Evolutionary conservation across 2,113 vertebrate species (phyloP).

Genomic region (Entelurus aequoreus): DNA sequence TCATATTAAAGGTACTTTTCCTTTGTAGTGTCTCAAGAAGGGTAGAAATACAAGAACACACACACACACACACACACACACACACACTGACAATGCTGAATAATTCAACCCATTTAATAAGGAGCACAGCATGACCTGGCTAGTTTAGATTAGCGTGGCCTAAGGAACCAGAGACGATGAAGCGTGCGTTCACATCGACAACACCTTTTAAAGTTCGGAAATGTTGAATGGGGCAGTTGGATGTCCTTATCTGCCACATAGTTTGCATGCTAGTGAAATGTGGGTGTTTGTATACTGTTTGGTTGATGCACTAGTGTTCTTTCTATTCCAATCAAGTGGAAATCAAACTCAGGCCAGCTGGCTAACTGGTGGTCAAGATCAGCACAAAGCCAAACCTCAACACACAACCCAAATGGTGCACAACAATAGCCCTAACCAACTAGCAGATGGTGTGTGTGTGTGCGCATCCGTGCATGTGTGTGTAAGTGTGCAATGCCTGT

Average conservation of each 20-base stretch:
- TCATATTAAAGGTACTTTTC: too few relatives aligned
- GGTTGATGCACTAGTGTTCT: slow-evolving; percentile 20
- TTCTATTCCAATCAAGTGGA: slow-evolving; percentile 50
- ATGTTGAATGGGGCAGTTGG: slow-evolving; percentile 7
- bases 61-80: slow-evolving; percentile 27
- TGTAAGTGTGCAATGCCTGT: not conserved
- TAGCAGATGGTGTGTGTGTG: slow-evolving; percentile 62
- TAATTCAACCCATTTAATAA: slow-evolving; percentile 93
- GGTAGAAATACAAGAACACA: slow-evolving; percentile 20
- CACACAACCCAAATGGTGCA: slow-evolving; percentile 55
- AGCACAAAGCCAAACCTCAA: slow-evolving; percentile 67
- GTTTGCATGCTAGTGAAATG: not conserved
- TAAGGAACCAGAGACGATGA: slow-evolving; percentile 31
- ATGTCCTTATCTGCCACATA: not conserved
- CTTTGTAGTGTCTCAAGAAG: too few relatives aligned
- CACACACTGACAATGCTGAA: slow-evolving; percentile 79
- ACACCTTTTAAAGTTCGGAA: slow-evolving; percentile 18
- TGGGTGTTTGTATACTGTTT: slow-evolving; percentile 2
- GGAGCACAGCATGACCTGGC: slow-evolving; percentile 90
- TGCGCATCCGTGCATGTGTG: slow-evolving; percentile 18
- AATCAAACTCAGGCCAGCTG: slow-evolving; percentile 64
- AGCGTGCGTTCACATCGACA: slow-evolving; percentile 16
- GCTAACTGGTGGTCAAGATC: slow-evolving; percentile 68
- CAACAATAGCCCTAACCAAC: slow-evolving; percentile 70
- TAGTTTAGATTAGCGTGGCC: slow-evolving; percentile 74